Base-by-base conservation (phyloP, 2,113 vertebrate genomes). In the Thymallus thymallus region DNA sequence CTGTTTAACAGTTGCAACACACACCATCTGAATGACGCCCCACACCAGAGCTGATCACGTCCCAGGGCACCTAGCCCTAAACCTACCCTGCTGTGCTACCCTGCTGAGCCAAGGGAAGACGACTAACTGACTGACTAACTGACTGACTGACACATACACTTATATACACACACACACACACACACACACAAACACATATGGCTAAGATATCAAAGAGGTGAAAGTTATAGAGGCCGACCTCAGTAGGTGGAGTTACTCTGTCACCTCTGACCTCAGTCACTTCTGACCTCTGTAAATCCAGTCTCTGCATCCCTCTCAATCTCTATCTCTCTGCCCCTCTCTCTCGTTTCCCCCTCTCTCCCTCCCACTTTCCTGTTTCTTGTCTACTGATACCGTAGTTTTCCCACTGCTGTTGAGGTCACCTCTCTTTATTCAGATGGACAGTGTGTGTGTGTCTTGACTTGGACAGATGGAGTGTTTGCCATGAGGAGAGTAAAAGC, bases 401-500 rank as follows among this genome's bases (percentile, higher is more conserved):
- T 16, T 23, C 20, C 22, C 58, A 22, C 20, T 61, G 58, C 20
- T 22, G 58, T 23, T 16, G 14, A 18, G 16, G 46, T 51, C 58
- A 10, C 10, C 58, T 61, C 20, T 61, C 58, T 84, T 72, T 75
- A 73, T 3, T 18, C 1, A 76, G 65, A 75, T 80, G 26, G n/a
- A 46, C 60, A 51, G 1, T 66, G 70, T 41, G 56, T 76, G 79
- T 74, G 75, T 61, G 56, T 80, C 73, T 68, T 23, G 24, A 46
- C 26, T 56, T 41, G 13, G 29, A 61, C 30, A 61, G 13, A 24
- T 51, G 62, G 48, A 22, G 18, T 45, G 79, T 83, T 83, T 80
- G 71, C 74, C 74, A 75, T 30, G 68, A 80, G 81, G 68, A 85
- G 77, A 86, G 79, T 81, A 70, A 64, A 23, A 68, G 72, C 78